Percentiles rank a stretch among this genome's conserved stretches.
Conservation (phyloP, 2,113 vertebrate genomes). For the Cyprinodon brontotheroides region DNA sequence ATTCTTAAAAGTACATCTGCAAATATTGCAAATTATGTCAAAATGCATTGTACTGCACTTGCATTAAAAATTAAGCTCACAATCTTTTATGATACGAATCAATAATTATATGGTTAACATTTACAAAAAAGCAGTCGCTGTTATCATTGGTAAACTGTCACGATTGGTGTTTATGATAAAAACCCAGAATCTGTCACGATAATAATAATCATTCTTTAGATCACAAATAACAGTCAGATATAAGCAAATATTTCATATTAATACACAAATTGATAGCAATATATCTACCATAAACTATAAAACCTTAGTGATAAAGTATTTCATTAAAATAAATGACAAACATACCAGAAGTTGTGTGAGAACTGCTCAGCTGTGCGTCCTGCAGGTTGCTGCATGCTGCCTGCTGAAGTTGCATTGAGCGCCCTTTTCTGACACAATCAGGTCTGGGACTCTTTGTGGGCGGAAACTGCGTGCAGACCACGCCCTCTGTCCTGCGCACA, state of each 20-base stretch:
- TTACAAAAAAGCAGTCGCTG: background rate
- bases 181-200: background rate
- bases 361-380: background rate
- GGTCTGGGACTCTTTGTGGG: slow-evolving; percentile 60
- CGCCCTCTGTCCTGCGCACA: slow-evolving; percentile 36
- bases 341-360: slow-evolving; percentile 31
- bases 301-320: background rate
- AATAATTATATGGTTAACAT: background rate
- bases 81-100: background rate
- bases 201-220: no score
- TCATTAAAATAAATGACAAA: background rate
- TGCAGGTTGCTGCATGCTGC: slow-evolving; percentile 23
- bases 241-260: no score
- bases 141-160: background rate
- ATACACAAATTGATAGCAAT: background rate
- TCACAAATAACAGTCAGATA: no score
- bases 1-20: no score
- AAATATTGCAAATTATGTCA: background rate
- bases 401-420: slow-evolving; percentile 60
- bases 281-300: background rate
- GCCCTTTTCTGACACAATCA: slow-evolving; percentile 60
- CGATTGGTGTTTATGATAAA: background rate
- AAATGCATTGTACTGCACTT: background rate
- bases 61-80: no score
- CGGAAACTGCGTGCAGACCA: slow-evolving; percentile 40